Evolutionary conservation across 2,113 vertebrate genomes (phyloP).

Genomic region (Pongo abelii): DNA sequence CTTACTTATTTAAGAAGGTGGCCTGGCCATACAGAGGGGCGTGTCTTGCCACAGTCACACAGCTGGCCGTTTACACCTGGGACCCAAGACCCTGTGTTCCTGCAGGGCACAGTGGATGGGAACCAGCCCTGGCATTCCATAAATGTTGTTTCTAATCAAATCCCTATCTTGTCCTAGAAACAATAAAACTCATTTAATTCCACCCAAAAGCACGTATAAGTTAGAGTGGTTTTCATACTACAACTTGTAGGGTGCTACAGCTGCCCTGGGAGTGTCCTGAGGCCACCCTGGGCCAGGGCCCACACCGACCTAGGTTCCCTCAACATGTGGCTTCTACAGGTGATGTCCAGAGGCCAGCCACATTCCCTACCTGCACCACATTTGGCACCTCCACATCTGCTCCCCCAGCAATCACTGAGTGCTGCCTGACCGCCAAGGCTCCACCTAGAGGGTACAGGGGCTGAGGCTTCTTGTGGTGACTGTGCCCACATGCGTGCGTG

Average conservation of each 20-base stretch:
- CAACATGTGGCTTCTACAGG: not conserved
- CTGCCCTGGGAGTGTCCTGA: not conserved
- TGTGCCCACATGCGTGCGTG: not conserved
- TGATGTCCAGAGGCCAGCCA: not conserved
- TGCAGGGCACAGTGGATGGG: not conserved
- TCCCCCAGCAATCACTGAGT: not conserved
- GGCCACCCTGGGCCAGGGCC: no score
- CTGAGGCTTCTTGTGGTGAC: not conserved
- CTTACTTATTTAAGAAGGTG: not conserved
- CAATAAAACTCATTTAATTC: not conserved
- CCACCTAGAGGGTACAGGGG: not conserved
- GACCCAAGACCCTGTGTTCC: not conserved
- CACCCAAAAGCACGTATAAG: not conserved
- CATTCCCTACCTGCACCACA: rapidly evolving
- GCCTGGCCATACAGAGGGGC: not conserved
- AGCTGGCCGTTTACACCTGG: not conserved
- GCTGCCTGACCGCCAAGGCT: not conserved
- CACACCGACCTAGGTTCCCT: not conserved
- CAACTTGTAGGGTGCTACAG: not conserved
- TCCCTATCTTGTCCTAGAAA: not conserved
- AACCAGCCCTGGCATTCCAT: not conserved
- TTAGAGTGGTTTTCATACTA: not conserved
- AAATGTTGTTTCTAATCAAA: not conserved
- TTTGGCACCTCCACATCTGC: not conserved
- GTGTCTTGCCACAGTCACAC: not conserved